phyloP scores from a whole-genome alignment of 2,797 vertebrate genomes.

The Rhinophrynus dorsalis region DNA sequence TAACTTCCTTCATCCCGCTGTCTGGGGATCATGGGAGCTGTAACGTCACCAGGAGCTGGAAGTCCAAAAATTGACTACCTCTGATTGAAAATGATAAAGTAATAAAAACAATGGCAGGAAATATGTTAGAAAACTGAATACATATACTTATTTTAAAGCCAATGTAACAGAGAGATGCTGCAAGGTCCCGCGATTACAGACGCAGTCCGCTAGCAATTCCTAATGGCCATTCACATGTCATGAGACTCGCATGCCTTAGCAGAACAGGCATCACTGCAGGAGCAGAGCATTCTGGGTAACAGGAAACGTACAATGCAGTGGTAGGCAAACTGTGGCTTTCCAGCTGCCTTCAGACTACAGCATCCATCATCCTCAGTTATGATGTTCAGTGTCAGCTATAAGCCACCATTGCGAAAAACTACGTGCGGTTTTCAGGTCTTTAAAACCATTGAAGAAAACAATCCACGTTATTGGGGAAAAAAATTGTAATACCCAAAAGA shows the following conservation, averaged over 20 bases:
- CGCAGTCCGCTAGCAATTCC: not conserved
- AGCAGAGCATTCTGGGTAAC: not conserved
- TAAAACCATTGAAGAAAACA: not conserved
- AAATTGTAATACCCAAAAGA: not conserved
- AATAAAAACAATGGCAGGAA: no score
- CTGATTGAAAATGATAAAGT: no score
- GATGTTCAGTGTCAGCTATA: no score
- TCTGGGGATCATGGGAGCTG: no score
- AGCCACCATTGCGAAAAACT: not conserved
- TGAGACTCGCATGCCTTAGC: not conserved
- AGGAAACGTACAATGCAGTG: no score
- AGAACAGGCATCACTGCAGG: not conserved
- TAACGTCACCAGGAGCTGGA: no score
- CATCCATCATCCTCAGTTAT: no score
- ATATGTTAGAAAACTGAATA: no score
- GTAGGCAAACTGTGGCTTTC: no score
- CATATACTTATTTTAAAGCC: not conserved
- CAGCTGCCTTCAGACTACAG: no score
- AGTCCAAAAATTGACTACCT: no score
- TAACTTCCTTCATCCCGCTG: no score
- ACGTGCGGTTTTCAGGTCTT: not conserved
- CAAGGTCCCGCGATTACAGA: not conserved
- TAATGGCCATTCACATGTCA: not conserved
- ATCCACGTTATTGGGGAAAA: not conserved
- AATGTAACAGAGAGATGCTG: not conserved